Evolutionary conservation across 2,797 vertebrate species (phyloP).

Genomic region (Rhinella marina): DNA sequence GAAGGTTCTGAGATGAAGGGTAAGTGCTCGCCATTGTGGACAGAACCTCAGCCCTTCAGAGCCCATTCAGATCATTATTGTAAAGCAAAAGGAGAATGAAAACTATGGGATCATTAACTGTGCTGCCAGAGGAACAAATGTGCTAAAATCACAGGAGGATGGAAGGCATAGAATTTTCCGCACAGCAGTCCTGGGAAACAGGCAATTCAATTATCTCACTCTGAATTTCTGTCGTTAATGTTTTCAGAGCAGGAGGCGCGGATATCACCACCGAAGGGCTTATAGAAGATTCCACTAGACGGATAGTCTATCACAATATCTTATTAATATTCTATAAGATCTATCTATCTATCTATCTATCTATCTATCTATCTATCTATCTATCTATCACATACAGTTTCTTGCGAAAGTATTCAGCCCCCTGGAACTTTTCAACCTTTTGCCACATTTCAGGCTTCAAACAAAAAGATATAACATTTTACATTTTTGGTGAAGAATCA

Average conservation of each 20-base stretch:
- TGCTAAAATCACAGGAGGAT: not conserved
- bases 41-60: not conserved
- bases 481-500: no score
- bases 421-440: no score
- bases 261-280: not conserved
- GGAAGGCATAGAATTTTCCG: not conserved
- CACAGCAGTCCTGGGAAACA: constrained; percentile 6
- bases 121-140: not conserved
- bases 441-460: no score
- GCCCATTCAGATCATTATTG: not conserved
- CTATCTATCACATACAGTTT: no score
- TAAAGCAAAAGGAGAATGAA: not conserved
- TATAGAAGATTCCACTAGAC: not conserved
- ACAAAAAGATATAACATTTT: no score
- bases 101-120: not conserved
- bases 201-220: constrained; percentile 23
- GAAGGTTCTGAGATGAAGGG: not conserved
- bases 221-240: not conserved
- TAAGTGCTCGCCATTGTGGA: not conserved
- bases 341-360: no score
- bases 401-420: no score
- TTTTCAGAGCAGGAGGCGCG: not conserved
- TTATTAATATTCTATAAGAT: no score
- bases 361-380: no score
- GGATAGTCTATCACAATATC: no score